Base-by-base conservation (phyloP, 2,113 vertebrate species). In the Ameiurus melas region DNA sequence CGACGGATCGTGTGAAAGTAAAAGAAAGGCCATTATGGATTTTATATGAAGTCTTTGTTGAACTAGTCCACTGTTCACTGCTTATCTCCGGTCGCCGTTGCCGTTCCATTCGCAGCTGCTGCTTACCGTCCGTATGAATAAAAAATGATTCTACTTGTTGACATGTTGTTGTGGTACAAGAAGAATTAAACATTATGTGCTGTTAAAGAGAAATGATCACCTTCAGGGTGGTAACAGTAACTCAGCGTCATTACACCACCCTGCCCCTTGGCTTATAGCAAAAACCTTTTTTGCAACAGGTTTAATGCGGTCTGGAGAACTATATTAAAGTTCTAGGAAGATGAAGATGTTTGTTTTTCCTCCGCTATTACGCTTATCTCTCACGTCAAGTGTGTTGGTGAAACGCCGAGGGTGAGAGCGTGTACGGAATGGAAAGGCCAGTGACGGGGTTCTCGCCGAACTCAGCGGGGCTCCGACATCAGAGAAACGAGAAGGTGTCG, bases 371-470 rank as follows among this genome's bases (percentile, higher is more conserved):
- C 30, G 33, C n/a, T 0, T 27, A 0, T 60, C 79, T 58, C 4
- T 22, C 3, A 30, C 33, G 2, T 60, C n/a, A 60, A 93, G 92
- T 94, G 92, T 94, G 92, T 87, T 51, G 68, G 93, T 6, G 86
- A 88, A 91, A 90, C 87, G 90, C 83, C 90, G 86, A 77, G 91
- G 92, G 94, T 89, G 92, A 91, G 90, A 93, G 87, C 86, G 43
- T 43, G 57, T 83, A 51, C 43, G 62, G 70, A 86, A 86, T 89
- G 92, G 93, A 94, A 93, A 90, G 87, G 58, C 90, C 86, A 89
- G 94, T 88, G 95, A 92, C 92, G 93, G 92, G 93, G 89, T 95
- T 95, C 95, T 95, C 94, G 92, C 91, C 70, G 47, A 88, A 92
- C 93, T 93, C 93, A 51, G 91, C 86, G 90, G 94, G 92, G 90